Evolutionary conservation across 2,888 invertebrate species (phyloP), one percentile per base, ranked within the genome.

Genomic region (Cyclophora albipunctata): DNA sequence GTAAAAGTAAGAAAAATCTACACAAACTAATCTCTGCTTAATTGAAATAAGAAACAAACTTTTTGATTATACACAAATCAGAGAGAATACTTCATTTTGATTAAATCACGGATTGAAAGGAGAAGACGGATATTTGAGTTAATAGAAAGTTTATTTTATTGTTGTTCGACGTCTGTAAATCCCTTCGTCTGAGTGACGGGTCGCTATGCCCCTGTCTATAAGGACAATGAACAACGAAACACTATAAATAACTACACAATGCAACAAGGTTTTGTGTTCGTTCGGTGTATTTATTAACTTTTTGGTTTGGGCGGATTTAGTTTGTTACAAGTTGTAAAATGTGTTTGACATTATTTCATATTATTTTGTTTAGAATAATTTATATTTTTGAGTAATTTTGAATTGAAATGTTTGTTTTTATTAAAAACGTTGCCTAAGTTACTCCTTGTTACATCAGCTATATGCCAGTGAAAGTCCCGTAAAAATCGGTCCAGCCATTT

Each of bases 41-140:
- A 20, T 20, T 20, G 20, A 20, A 20, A 20, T 20, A 20, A 20
- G 20, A 20, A 20, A 20, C 20, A 20, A 20, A 20, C 20, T 20
- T 20, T 20, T 20, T 20, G 20, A 20, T 20, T 20, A 20, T 20
- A 20, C 2, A 20, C 20, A 20, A 20, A 20, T 20, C 20, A 20
- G 20, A 20, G 20, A 20, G 20, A 20, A 20, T 20, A 20, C 20
- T 20, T 20, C 20, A 67, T 70, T 70, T 76, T 79, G 80, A 81
- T 81, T 80, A 74, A 76, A 78, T 81, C 80, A 79, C 81, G 81
- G 81, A 79, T 67, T 75, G 62, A 64, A 68, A 78, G 78, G 78
- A 79, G 74, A 72, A 69, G 76, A 74, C 67, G 71, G 76, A 74
- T 73, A 74, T 67, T 64, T 51, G 60, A 59, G 75, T 73, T 74